Conservation (phyloP, 2,797 vertebrate species). For the Bovichtus variegatus region DNA sequence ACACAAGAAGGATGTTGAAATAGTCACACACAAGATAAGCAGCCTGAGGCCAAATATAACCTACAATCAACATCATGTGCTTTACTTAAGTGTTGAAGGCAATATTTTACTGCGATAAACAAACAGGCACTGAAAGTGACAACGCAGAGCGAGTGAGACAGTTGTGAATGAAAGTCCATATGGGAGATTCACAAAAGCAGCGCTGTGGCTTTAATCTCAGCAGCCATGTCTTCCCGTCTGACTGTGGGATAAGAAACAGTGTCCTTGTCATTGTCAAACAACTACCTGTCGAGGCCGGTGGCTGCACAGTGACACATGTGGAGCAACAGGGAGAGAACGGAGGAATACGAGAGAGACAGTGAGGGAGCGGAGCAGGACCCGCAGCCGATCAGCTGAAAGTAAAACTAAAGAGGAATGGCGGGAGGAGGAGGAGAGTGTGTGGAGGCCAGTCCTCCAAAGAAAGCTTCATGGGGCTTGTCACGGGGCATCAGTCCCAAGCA, state of each 20-base stretch:
- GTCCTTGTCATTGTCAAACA: constrained; percentile 63
- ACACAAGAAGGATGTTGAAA: constrained; percentile 25
- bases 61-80: constrained; percentile 4
- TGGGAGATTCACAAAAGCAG: constrained; percentile 8
- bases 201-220: constrained; percentile 17
- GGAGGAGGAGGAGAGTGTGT: constrained; percentile 26
- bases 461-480: constrained; percentile 79
- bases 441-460: constrained; percentile 59
- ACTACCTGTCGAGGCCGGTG: constrained; percentile 33
- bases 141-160: not conserved
- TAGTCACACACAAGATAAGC: constrained; percentile 32
- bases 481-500: constrained; percentile 79
- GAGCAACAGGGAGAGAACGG: constrained; percentile 59
- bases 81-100: constrained; percentile 7
- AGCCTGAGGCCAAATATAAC: constrained; percentile 28
- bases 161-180: constrained; percentile 19
- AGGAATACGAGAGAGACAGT: constrained; percentile 22
- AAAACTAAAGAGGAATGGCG: constrained; percentile 59
- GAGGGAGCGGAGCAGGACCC: constrained; percentile 21
- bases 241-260: constrained; percentile 24
- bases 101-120: constrained; percentile 22
- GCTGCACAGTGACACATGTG: constrained; percentile 54
- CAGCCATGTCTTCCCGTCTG: constrained; percentile 22
- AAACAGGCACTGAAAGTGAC: not conserved
- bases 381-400: constrained; percentile 48